Evolutionary conservation across 2,888 invertebrate species (phyloP).

Genomic region (Tortrix viridana): DNA sequence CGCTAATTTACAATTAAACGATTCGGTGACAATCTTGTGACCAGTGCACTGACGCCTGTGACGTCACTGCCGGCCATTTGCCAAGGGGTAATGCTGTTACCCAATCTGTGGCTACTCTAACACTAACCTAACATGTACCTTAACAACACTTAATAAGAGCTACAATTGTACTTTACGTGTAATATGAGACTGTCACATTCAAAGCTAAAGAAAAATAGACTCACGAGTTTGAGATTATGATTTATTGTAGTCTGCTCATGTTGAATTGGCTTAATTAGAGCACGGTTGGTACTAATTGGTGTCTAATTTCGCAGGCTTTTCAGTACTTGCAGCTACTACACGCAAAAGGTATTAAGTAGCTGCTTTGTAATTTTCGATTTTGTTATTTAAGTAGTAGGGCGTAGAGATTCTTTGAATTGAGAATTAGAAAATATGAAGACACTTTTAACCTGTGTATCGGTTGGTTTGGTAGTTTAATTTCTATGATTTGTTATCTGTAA

Average conservation of each 20-base stretch:
- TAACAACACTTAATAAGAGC: too few relatives aligned
- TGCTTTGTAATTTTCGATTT: too few relatives aligned
- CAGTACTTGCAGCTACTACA: neutral
- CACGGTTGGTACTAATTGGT: slow-evolving; percentile 10
- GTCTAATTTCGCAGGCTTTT: slow-evolving; percentile 7
- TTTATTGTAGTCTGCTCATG: neutral
- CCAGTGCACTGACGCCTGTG: slow-evolving; percentile 14
- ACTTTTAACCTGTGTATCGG: too few relatives aligned
- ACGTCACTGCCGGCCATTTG: slow-evolving; percentile 15
- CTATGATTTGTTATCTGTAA: too few relatives aligned
- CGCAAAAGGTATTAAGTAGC: neutral
- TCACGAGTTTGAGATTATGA: neutral
- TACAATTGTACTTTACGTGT: too few relatives aligned
- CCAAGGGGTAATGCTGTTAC: slow-evolving; percentile 3
- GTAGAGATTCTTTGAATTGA: too few relatives aligned
- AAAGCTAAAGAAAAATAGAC: neutral
- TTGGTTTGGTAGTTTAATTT: too few relatives aligned
- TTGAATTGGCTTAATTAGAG: slow-evolving; percentile 7
- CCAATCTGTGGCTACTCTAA: neutral
- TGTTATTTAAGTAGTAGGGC: too few relatives aligned
- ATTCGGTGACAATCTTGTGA: neutral
- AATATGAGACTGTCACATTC: too few relatives aligned
- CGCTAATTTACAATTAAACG: too few relatives aligned
- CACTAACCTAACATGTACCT: too few relatives aligned
- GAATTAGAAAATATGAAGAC: too few relatives aligned